phyloP scores from a whole-genome alignment of 2,888 invertebrate genomes.

The Prionchulus punctatus region DNA sequence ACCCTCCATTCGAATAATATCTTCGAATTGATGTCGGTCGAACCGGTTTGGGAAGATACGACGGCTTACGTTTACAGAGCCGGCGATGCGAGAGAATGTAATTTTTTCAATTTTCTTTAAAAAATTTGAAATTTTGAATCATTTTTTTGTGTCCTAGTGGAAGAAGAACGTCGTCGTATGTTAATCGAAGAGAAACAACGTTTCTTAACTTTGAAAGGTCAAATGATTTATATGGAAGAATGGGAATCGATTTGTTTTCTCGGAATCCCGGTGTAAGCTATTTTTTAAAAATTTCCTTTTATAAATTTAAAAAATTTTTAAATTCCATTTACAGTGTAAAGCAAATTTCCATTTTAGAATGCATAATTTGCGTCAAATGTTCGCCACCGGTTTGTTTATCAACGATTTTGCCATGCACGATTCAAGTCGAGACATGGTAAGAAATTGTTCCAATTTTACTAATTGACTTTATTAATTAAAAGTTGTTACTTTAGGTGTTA shows the following conservation, averaged over 20 bases:
- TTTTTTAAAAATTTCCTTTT: conserved; percentile 9
- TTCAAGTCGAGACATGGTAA: conserved; percentile 85
- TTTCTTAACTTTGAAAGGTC: conserved; percentile 61
- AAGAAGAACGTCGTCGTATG: conserved; percentile 46
- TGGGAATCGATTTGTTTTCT: conserved; percentile 96
- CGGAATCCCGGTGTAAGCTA: conserved; percentile 62
- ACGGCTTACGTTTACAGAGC: conserved; percentile 13
- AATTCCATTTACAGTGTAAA: conserved; percentile 7
- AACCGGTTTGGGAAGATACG: conserved; percentile 41
- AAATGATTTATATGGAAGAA: conserved; percentile 96
- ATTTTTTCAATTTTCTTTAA: neutral
- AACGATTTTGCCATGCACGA: conserved; percentile 99
- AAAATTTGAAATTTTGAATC: neutral
- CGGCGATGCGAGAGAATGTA: conserved; percentile 10
- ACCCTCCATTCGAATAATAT: conserved; percentile 87
- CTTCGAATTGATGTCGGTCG: conserved; percentile 77
- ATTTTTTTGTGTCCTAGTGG: conserved; percentile 15
- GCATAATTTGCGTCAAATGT: conserved; percentile 78
- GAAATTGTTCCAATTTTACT: too few relatives aligned
- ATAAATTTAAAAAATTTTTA: conserved; percentile 7
- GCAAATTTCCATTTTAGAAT: conserved; percentile 40
- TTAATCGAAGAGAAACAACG: conserved; percentile 17
- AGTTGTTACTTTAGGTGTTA: too few relatives aligned
- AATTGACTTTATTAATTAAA: too few relatives aligned
- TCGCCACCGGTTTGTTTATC: conserved; percentile 80